Percentiles rank a stretch among this genome's conserved stretches.
Evolutionary conservation across 1,140 invertebrate genomes (phyloP).

Genomic region (Drosophila virilis): DNA sequence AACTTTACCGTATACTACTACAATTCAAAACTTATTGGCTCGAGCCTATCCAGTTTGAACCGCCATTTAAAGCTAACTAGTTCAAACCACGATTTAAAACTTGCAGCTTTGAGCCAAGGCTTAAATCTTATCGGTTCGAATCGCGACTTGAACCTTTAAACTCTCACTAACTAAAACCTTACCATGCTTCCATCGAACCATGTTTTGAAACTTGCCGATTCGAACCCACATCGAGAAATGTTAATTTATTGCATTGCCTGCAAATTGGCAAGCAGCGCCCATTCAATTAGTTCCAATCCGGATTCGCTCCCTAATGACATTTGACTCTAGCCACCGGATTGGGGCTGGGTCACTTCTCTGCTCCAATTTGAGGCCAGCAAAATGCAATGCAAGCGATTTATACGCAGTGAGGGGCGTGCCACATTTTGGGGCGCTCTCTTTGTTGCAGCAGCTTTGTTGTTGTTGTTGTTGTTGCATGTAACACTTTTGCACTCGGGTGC

Average conservation of each 20-base stretch:
- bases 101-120: too few species aligned
- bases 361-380: constrained; percentile 30
- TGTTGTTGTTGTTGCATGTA: constrained; percentile 56
- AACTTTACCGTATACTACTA: too few species aligned
- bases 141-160: too few species aligned
- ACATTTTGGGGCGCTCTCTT: constrained; percentile 45
- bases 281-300: constrained; percentile 45
- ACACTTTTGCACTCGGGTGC: constrained; percentile 50
- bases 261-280: constrained; percentile 28
- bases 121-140: too few species aligned
- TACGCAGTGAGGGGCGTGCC: neutral
- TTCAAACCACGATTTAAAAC: too few species aligned
- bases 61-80: too few species aligned
- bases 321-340: constrained; percentile 10
- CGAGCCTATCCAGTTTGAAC: too few species aligned
- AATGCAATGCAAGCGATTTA: constrained; percentile 25
- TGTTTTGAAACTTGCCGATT: neutral
- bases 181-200: too few species aligned
- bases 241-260: constrained; percentile 33
- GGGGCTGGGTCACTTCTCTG: constrained; percentile 1
- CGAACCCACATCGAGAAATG: constrained; percentile 40
- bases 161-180: too few species aligned
- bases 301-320: constrained; percentile 36
- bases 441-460: constrained; percentile 5
- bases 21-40: too few species aligned